phyloP scores from a whole-genome alignment of 35 echinoderm and acorn worm species.

The Stichopus chloronotus region DNA sequence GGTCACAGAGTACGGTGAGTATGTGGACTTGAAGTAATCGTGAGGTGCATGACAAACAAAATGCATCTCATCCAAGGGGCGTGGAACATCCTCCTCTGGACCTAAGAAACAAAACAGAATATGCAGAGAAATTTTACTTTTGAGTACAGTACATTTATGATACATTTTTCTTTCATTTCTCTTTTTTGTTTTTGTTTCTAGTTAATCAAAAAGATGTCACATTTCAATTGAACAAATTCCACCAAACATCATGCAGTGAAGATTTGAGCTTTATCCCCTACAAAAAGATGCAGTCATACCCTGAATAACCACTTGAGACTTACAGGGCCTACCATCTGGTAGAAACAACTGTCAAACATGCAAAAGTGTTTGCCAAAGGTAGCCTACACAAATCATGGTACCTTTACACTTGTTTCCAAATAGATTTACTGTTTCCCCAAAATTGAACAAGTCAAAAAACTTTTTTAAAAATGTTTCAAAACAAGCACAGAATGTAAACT shows the following conservation, averaged over 20 bases:
- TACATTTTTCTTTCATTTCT: neutral
- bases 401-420: neutral
- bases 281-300: too few relatives aligned
- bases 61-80: conserved; percentile 88
- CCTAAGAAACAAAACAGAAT: conserved; percentile 58
- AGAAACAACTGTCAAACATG: too few relatives aligned
- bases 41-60: conserved; percentile 94
- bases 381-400: neutral
- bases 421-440: neutral
- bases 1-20: conserved; percentile 77
- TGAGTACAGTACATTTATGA: neutral
- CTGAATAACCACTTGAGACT: too few relatives aligned
- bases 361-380: too few relatives aligned
- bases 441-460: neutral
- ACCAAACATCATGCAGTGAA: too few relatives aligned
- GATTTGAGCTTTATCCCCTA: too few relatives aligned
- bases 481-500: too few relatives aligned
- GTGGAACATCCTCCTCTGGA: conserved; percentile 92
- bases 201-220: too few relatives aligned
- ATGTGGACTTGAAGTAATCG: conserved; percentile 79
- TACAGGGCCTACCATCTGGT: too few relatives aligned
- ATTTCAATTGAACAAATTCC: too few relatives aligned
- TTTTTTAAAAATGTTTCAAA: neutral
- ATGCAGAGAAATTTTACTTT: neutral
- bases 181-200: neutral